These are phyloP conservation scores for Cydia fagiglandana DNA, from an alignment of 1,140 invertebrate species.

Conservation along the genomic window DNA sequence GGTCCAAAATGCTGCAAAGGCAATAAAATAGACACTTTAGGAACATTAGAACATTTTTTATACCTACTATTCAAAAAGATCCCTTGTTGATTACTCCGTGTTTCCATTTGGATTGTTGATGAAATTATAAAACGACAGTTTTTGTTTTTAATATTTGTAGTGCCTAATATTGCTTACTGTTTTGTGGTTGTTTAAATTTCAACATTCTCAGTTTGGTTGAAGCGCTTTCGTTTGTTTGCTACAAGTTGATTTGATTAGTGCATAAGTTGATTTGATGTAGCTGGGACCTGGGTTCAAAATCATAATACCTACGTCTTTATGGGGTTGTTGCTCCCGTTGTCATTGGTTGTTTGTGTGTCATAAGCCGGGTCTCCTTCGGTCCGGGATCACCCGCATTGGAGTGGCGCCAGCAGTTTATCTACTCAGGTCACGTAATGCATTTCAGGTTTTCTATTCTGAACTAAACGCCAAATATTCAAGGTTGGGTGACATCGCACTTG, in stretches of 20 bases:
- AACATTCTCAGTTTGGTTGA: neutral
- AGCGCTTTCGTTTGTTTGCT: neutral
- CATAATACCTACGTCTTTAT: slow-evolving; percentile 1
- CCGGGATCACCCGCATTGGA: slow-evolving; percentile 31
- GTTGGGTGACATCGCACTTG: slow-evolving; percentile 17
- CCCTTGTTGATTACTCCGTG: too few species aligned
- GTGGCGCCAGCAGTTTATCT: slow-evolving; percentile 30
- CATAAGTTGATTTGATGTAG: neutral
- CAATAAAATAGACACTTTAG: too few species aligned
- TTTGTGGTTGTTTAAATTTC: neutral
- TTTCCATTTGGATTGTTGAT: too few species aligned
- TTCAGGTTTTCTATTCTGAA: slow-evolving; percentile 26
- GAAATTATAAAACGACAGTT: neutral
- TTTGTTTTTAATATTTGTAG: neutral
- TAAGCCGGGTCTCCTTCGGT: neutral
- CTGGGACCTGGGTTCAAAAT: slow-evolving; percentile 1
- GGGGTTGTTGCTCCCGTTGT: slow-evolving; percentile 13
- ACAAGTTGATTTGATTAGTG: too few species aligned
- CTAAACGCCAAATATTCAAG: slow-evolving; percentile 30
- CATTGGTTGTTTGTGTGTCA: neutral
- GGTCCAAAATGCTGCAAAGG: too few species aligned
- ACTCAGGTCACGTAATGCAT: slow-evolving; percentile 15
- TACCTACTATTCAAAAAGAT: too few species aligned
- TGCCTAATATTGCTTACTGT: neutral
- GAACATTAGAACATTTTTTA: too few species aligned